These are phyloP conservation scores for Galleria mellonella DNA, from an alignment of 1,140 invertebrate species.

Conservation along the genomic window DNA sequence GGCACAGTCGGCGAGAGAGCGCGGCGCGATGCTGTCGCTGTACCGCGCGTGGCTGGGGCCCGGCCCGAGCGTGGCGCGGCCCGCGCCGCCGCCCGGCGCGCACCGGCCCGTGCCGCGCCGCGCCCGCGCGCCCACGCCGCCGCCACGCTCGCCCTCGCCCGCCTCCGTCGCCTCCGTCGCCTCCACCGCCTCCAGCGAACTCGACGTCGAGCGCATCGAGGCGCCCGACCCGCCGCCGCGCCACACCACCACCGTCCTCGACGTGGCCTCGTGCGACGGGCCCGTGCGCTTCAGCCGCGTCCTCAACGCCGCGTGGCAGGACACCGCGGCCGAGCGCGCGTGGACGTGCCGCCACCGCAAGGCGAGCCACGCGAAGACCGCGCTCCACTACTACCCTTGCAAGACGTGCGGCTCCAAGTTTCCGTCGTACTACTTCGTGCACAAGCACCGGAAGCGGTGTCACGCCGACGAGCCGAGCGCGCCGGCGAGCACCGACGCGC, in stretches of 20 bases:
- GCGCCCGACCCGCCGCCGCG: slow-evolving; percentile 28
- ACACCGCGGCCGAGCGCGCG: slow-evolving; percentile 63
- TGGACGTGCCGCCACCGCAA: slow-evolving; percentile 69
- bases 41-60: slow-evolving; percentile 79
- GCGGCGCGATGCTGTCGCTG: slow-evolving; percentile 75
- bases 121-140: slow-evolving; percentile 35
- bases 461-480: slow-evolving; percentile 78
- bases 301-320: slow-evolving; percentile 50
- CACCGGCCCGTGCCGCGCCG: slow-evolving; percentile 53
- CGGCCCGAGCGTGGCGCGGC: slow-evolving; percentile 57
- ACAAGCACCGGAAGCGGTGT: slow-evolving; percentile 91
- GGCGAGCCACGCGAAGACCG: slow-evolving; percentile 77
- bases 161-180: slow-evolving; percentile 41
- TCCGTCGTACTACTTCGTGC: slow-evolving; percentile 94
- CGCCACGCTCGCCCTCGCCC: slow-evolving; percentile 42
- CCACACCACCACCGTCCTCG: slow-evolving; percentile 74
- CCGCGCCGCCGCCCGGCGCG: slow-evolving; percentile 58
- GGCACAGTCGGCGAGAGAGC: slow-evolving; percentile 33
- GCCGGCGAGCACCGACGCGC: slow-evolving; percentile 15
- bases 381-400: slow-evolving; percentile 93
- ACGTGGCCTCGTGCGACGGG: slow-evolving; percentile 91
- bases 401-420: slow-evolving; percentile 94
- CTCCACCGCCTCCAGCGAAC: slow-evolving; percentile 41
- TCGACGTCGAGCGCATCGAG: slow-evolving; percentile 54
- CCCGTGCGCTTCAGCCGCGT: slow-evolving; percentile 83